Conservation (phyloP, 2,888 invertebrate species). For the Phortica okadai region DNA sequence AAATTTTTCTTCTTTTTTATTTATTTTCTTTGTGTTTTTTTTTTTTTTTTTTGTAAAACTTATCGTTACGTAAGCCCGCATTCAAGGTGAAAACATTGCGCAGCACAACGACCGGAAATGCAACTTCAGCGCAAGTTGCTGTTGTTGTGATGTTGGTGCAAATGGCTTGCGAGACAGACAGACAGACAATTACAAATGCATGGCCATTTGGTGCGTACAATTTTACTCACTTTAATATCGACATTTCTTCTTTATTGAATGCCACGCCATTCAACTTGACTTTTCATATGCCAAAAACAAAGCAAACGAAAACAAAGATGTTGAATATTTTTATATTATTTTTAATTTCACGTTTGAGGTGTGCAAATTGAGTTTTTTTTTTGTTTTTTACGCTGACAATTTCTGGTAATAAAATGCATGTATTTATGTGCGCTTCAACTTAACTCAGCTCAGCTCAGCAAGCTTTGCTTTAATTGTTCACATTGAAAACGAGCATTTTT, state of each 20-base stretch:
- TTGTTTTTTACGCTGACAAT: too few relatives aligned
- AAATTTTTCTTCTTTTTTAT: not conserved
- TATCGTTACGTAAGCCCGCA: constrained; percentile 47
- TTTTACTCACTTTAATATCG: not conserved
- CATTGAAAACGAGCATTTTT: too few relatives aligned
- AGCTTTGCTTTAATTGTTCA: too few relatives aligned
- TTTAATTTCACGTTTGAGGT: not conserved
- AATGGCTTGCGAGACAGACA: constrained; percentile 5
- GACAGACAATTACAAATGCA: constrained; percentile 45
- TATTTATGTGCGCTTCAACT: too few relatives aligned
- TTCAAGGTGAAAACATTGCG: constrained; percentile 48
- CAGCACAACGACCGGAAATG: constrained; percentile 42
- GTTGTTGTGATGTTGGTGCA: not conserved
- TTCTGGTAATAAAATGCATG: too few relatives aligned
- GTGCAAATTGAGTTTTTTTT: not conserved
- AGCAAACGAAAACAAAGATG: not conserved
- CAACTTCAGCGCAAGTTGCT: constrained; percentile 33
- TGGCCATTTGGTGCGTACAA: not conserved
- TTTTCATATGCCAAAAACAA: not conserved
- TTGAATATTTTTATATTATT: not conserved
- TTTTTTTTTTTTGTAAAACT: constrained; percentile 2
- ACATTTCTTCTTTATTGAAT: not conserved
- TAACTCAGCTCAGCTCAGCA: too few relatives aligned
- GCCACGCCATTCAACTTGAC: not conserved
- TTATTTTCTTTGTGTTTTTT: not conserved